These are phyloP conservation scores for Taenaris catops DNA, from an alignment of 2,888 invertebrate species.

Conservation along the genomic window DNA sequence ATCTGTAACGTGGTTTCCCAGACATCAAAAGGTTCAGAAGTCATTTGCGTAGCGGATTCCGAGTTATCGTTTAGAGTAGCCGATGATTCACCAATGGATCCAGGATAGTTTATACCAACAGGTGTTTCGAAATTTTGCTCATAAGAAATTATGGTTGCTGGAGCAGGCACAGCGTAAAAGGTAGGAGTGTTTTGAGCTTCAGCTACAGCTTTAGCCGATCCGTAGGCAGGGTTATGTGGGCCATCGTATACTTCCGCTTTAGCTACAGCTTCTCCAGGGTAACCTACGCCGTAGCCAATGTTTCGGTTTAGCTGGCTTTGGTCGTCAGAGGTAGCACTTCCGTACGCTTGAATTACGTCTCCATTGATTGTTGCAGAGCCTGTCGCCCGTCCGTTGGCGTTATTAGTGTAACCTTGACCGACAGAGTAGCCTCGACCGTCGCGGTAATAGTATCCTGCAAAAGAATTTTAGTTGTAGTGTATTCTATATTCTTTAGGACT, in stretches of 20 bases:
- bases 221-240: conserved; percentile 29
- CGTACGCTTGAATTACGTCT: conserved; percentile 39
- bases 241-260: conserved; percentile 40
- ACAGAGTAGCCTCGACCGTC: conserved; percentile 52
- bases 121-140: conserved; percentile 52
- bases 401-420: conserved; percentile 46
- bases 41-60: conserved; percentile 47
- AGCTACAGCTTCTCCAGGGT: conserved; percentile 43
- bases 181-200: conserved; percentile 33
- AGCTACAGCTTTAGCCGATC: conserved; percentile 32
- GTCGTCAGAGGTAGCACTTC: conserved; percentile 32
- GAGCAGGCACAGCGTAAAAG: conserved; percentile 50
- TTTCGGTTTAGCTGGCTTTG: conserved; percentile 32
- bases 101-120: conserved; percentile 31
- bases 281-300: conserved; percentile 30
- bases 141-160: conserved; percentile 54
- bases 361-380: conserved; percentile 43
- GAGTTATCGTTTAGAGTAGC: conserved; percentile 41
- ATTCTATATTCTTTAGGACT: no score
- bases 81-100: conserved; percentile 43
- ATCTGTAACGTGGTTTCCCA: no score
- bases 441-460: conserved; percentile 48
- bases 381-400: conserved; percentile 41
- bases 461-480: no score
- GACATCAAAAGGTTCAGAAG: no score